Base-by-base conservation (phyloP, 2,888 invertebrate species). In the Deroplatys truncata region DNA sequence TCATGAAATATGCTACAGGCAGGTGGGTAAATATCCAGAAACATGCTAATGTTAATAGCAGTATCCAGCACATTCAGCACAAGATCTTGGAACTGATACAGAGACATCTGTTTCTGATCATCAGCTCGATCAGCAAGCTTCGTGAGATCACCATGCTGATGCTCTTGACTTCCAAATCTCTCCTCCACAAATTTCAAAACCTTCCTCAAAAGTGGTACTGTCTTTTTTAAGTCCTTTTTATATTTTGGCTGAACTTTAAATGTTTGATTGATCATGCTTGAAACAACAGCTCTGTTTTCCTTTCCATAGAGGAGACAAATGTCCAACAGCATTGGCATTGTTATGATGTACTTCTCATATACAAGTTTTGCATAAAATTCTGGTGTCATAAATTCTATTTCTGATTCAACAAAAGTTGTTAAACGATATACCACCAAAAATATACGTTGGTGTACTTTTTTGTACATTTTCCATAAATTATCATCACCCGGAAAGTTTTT, bases 251-350 rank as follows among this genome's bases (percentile, higher is more conserved):
- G 96, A 90, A 96, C 92, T 7, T 94, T 93, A 91, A 98, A 96
- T 82, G 98, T 94, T 49, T 95, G 95, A 0, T 94, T 94, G 72
- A 98, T 92, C 91, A 98, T 94, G 91, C 95, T 95, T 0, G 94
- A 93, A 25, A 98, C 94, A 84, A 96, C 94, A 88, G 93, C 92
- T 0, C 93, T 92, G 92, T 98, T 97, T 87, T 95, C 95, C 86
- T 95, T 94, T 0, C 97, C 97, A 91, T 97, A 97, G 15, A 97
- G 94, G 84, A 96, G 94, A 92, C 97, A 96, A 20, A 98, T 93
- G 92, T 98, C 98, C 94, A 97, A 96, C 88, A 98, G 93, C 92
- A 97, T 96, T 0, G 98, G 97, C 91, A 98, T 95, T n/a, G 98
- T 97, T 92, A 98, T 96, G 91, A 98, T 94, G 93, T 96, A 97